Evolutionary conservation across 2,888 invertebrate genomes (phyloP).

Genomic region (Elmis aenea): DNA sequence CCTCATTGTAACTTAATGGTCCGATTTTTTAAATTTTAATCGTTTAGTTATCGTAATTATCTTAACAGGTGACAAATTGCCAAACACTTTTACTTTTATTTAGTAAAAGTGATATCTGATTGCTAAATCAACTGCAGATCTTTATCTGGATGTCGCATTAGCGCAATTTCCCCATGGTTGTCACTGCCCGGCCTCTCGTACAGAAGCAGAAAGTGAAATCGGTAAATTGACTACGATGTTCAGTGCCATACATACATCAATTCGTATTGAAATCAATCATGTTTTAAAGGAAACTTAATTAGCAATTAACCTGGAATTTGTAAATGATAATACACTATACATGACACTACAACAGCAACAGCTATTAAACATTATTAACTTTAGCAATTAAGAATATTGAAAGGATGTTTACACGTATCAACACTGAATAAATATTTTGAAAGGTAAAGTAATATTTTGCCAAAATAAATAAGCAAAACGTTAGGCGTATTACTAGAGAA

Average conservation of each 20-base stretch:
- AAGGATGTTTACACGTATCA: too few relatives aligned
- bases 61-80: constrained; percentile 6
- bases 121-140: constrained; percentile 6
- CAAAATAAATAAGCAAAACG: too few relatives aligned
- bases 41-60: constrained; percentile 2
- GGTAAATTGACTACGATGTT: constrained; percentile 8
- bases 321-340: too few relatives aligned
- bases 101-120: constrained; percentile 6
- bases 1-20: too few relatives aligned
- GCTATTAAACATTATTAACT: too few relatives aligned
- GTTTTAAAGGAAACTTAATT: constrained; percentile 9
- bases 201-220: constrained; percentile 13
- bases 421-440: too few relatives aligned
- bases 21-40: too few relatives aligned
- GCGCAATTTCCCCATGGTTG: constrained; percentile 7
- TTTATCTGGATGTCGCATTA: constrained; percentile 7
- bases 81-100: not conserved
- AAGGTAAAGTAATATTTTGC: too few relatives aligned
- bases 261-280: constrained; percentile 10
- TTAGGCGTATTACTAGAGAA: too few relatives aligned
- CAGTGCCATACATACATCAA: constrained; percentile 10
- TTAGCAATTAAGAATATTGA: too few relatives aligned
- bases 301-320: constrained; percentile 11
- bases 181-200: constrained; percentile 5
- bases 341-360: too few relatives aligned